Percentiles rank a stretch among this genome's conserved stretches.
These are phyloP conservation scores for Limnephilus marmoratus DNA, from an alignment of 2,888 invertebrate genomes.

Conservation along the genomic window DNA sequence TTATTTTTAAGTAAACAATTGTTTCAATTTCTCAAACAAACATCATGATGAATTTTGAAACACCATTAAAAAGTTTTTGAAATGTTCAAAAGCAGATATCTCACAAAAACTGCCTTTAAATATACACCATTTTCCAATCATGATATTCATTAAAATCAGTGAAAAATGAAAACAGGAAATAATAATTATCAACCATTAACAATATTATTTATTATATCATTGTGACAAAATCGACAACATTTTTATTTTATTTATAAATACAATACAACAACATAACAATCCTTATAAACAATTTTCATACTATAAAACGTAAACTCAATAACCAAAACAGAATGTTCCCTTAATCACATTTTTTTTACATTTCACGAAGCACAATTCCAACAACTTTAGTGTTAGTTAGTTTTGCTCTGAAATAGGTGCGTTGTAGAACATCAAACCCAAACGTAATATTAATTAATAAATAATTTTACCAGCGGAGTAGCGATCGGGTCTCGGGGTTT, in stretches of 20 bases:
- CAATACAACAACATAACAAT: conserved; percentile 42
- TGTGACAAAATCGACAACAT: not conserved
- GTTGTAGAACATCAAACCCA: not conserved
- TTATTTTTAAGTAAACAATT: not conserved
- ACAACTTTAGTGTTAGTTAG: not conserved
- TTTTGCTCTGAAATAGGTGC: not conserved
- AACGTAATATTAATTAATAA: not conserved
- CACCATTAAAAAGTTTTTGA: not conserved
- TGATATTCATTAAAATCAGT: not conserved
- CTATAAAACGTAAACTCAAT: not conserved
- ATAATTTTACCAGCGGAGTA: not conserved
- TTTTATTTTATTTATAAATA: conserved; percentile 29
- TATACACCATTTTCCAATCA: not conserved
- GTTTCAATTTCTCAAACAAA: not conserved
- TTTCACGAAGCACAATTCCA: not conserved
- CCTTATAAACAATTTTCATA: conserved; percentile 29
- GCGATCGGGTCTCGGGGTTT: not conserved
- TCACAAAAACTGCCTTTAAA: not conserved
- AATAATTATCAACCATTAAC: not conserved
- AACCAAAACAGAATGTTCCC: conserved; percentile 19
- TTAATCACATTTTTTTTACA: conserved; percentile 17
- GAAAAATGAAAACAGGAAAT: not conserved
- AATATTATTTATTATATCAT: conserved; percentile 35
- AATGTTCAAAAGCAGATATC: not conserved
- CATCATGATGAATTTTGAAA: not conserved